Conservation (phyloP, 2,797 vertebrate genomes). For the Anguilla pacifica region DNA sequence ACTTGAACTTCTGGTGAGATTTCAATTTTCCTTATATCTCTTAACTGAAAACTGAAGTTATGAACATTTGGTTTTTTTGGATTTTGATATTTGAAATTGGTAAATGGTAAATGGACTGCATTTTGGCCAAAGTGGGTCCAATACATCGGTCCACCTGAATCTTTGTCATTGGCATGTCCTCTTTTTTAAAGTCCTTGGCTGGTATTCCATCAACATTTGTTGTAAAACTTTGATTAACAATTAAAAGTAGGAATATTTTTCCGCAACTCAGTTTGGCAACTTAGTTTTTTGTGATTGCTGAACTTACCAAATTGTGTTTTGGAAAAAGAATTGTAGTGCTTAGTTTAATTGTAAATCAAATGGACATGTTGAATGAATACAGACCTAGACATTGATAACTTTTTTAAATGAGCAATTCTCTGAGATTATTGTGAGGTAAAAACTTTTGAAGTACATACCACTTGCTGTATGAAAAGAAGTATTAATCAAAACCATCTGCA, state of each 20-base stretch:
- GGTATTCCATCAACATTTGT: too few species aligned
- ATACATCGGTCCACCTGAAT: neutral
- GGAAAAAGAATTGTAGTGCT: too few species aligned
- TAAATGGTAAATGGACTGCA: too few species aligned
- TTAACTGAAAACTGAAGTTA: neutral
- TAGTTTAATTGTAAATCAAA: neutral
- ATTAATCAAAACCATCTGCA: neutral
- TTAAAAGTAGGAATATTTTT: neutral
- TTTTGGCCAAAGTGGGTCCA: neutral
- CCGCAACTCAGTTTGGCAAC: neutral
- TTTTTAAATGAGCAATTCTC: neutral
- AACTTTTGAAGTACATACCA: neutral
- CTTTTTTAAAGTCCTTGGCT: neutral
- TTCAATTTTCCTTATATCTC: neutral
- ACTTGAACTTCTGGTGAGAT: neutral
- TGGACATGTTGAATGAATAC: neutral
- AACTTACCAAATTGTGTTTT: neutral
- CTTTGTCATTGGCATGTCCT: neutral
- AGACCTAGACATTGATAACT: neutral
- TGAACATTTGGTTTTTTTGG: neutral
- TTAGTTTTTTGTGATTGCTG: neutral
- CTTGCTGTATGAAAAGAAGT: neutral
- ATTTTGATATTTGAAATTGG: constrained; percentile 4
- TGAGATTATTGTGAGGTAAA: neutral
- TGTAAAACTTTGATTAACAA: neutral